Base-by-base conservation (phyloP, 1,140 invertebrate genomes). In the Leguminivora glycinivorella region DNA sequence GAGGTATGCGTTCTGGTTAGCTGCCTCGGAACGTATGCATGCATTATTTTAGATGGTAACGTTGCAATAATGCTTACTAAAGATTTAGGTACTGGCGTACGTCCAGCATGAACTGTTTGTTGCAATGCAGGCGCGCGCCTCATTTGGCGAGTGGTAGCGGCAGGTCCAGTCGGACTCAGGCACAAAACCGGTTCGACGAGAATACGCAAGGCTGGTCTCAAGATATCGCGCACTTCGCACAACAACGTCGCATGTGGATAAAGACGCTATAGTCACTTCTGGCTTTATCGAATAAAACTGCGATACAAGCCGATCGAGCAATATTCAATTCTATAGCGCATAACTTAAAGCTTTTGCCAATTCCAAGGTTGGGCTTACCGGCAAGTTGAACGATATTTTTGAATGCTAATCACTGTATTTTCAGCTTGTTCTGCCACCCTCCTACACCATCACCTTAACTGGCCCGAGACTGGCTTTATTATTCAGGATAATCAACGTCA, bases 131-230 rank as follows among this genome's bases (percentile, higher is more conserved):
- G 79, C 82, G 77, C 78, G 79, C 79, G 78, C 81, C 83, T 87
- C 83, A 87, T 88, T 89, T 88, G 86, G 85, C 84, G 81, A 82
- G 75, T 75, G 83, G 84, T 63, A 63, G 58, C 84, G 82, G 87
- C 88, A 87, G 86, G 88, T 88, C 88, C 87, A 86, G 82, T 86
- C 82, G 81, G 83, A 82, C 80, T 85, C 80, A 75, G 82, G 76
- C 83, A 73, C 72, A 70, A 70, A 89, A 90, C 88, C 88, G 88
- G 88, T 90, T 82, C 81, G 81, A 90, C 88, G 80, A 90, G 87
- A 88, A 87, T 82, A 83, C 82, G 73, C 79, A 74, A 81, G 81
- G 82, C 80, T 78, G 75, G 66, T 67, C 82, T 77, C 80, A 74
- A 84, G 83, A 86, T 85, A 52, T 52, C 58, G 29, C 56, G 22